Percentiles rank a stretch among this genome's conserved stretches.
These are phyloP conservation scores for Agrilus biguttatus DNA, from an alignment of 2,888 invertebrate genomes.

Conservation along the genomic window DNA sequence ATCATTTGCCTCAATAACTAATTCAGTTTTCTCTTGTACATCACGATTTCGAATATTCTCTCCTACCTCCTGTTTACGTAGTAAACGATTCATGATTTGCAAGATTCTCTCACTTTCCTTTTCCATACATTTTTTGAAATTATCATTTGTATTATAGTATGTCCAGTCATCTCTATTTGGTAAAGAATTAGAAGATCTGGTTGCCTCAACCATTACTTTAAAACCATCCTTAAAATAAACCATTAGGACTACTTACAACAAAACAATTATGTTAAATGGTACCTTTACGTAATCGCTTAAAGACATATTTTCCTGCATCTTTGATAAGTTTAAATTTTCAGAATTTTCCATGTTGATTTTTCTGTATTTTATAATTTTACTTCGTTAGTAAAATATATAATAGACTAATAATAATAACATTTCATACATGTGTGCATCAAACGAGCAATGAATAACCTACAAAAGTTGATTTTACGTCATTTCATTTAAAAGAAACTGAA, in stretches of 20 bases:
- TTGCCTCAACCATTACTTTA: constrained; percentile 48
- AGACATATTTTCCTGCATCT: too few species aligned
- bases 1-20: constrained; percentile 72
- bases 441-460: too few species aligned
- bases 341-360: too few species aligned
- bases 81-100: constrained; percentile 39
- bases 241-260: not conserved
- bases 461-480: too few species aligned
- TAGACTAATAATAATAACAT: too few species aligned
- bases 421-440: too few species aligned
- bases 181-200: constrained; percentile 54
- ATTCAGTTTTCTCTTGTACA: constrained; percentile 55
- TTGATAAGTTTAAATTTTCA: too few species aligned
- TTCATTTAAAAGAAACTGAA: too few species aligned
- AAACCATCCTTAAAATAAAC: constrained; percentile 46
- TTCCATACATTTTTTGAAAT: constrained; percentile 52
- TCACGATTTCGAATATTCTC: constrained; percentile 41
- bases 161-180: constrained; percentile 58
- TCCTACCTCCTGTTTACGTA: constrained; percentile 39
- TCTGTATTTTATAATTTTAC: too few species aligned
- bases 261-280: too few species aligned
- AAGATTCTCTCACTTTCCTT: constrained; percentile 50
- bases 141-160: constrained; percentile 61
- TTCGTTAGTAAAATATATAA: too few species aligned
- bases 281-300: too few species aligned